Percentiles rank a stretch among this genome's conserved stretches.
Conservation (phyloP, 2,888 invertebrate species). For the Sphaeridia pumilis region DNA sequence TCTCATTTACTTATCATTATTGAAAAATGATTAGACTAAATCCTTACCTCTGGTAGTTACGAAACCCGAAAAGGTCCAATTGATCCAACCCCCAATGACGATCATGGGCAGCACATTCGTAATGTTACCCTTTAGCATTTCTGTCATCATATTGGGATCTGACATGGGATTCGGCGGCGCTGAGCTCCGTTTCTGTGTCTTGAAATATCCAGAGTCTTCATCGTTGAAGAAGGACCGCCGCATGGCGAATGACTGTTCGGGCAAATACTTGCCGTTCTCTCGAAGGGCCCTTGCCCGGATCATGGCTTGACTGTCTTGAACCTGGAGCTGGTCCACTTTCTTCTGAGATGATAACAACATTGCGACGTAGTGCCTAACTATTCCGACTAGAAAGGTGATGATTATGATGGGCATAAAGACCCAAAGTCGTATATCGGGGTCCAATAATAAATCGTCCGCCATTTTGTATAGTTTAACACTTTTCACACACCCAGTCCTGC, state of each 20-base stretch:
- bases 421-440: slow-evolving; percentile 95
- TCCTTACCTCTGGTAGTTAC: slow-evolving; percentile 53
- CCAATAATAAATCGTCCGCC: slow-evolving; percentile 65
- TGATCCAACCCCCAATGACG: slow-evolving; percentile 99
- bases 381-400: slow-evolving; percentile 94
- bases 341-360: slow-evolving; percentile 88
- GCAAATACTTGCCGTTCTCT: slow-evolving; percentile 95
- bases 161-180: slow-evolving; percentile 85
- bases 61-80: slow-evolving; percentile 99
- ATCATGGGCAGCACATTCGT: slow-evolving; percentile 99
- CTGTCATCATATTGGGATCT: slow-evolving; percentile 93
- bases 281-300: slow-evolving; percentile 80
- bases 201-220: slow-evolving; percentile 86
- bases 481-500: too few species aligned
- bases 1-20: too few species aligned
- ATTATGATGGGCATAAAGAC: slow-evolving; percentile 97
- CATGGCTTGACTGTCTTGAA: slow-evolving; percentile 66
- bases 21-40: too few species aligned
- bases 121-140: slow-evolving; percentile 97
- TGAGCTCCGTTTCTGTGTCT: slow-evolving; percentile 69
- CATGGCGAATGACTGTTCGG: slow-evolving; percentile 80
- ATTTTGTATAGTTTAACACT: slow-evolving; percentile 11
- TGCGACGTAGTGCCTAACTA: slow-evolving; percentile 93
- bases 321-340: slow-evolving; percentile 86
- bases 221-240: slow-evolving; percentile 90